Evolutionary conservation across 2,888 invertebrate genomes (phyloP).

Genomic region (Bellardia pandia): DNA sequence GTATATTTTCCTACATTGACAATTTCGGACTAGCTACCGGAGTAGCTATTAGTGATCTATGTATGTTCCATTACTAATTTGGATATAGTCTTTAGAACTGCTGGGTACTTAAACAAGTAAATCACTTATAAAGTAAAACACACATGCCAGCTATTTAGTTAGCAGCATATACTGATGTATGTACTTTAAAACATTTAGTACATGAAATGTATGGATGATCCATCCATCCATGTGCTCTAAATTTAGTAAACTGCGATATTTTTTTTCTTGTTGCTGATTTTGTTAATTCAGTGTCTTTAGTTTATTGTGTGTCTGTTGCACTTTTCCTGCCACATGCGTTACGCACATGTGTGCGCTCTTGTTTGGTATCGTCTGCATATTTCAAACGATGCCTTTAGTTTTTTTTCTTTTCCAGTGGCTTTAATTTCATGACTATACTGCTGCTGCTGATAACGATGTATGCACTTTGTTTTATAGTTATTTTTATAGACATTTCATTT

Average conservation of each 20-base stretch:
- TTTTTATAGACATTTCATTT: conserved; percentile 1
- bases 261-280: not conserved
- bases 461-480: not conserved
- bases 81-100: too few species aligned
- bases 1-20: too few species aligned
- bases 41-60: too few species aligned
- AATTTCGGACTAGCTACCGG: too few species aligned
- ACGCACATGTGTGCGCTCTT: conserved; percentile 33
- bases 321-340: conserved; percentile 42
- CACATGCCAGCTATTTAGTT: not conserved
- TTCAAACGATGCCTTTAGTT: not conserved
- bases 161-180: not conserved
- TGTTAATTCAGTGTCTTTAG: not conserved
- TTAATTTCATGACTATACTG: not conserved
- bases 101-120: not conserved
- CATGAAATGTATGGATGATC: conserved; percentile 18
- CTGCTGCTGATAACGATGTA: not conserved
- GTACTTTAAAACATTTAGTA: not conserved
- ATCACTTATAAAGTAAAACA: not conserved
- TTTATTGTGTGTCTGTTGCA: conserved; percentile 3
- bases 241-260: conserved; percentile 30
- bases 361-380: conserved; percentile 41
- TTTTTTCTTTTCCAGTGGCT: not conserved
- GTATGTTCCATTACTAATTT: too few species aligned
- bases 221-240: conserved; percentile 55